Evolutionary conservation across 2,797 vertebrate genomes (phyloP).

Genomic region (Peromyscus aztecus): DNA sequence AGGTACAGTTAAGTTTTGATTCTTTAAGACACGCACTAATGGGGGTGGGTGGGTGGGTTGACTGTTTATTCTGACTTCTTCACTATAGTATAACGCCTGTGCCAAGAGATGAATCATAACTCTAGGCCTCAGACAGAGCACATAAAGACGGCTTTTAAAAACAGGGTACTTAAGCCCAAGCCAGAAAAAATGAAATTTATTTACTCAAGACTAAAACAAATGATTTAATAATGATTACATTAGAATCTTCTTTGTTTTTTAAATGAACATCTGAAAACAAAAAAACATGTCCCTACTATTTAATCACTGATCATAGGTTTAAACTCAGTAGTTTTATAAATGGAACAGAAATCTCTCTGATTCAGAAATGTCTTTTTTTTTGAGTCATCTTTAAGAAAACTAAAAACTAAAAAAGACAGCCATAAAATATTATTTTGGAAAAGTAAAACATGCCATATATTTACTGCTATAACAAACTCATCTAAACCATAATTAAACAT

Average conservation of each 20-base stretch:
- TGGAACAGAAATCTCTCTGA: neutral
- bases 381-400: neutral
- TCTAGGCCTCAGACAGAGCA: neutral
- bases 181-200: slow-evolving; percentile 52
- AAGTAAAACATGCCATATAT: neutral
- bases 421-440: slow-evolving; percentile 14
- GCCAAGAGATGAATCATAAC: neutral
- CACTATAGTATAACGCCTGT: neutral
- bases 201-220: slow-evolving; percentile 1
- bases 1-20: neutral
- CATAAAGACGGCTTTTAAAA: neutral
- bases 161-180: neutral
- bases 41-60: neutral
- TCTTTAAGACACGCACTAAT: neutral
- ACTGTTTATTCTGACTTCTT: neutral
- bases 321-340: neutral
- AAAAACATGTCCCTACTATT: neutral
- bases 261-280: slow-evolving; percentile 21
- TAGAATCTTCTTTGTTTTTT: slow-evolving; percentile 17
- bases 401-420: neutral
- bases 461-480: neutral
- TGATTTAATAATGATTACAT: neutral
- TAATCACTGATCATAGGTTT: neutral
- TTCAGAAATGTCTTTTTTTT: neutral
- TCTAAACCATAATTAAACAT: neutral